phyloP scores from a whole-genome alignment of 2,797 vertebrate genomes.

The Tauraco hartlaubi region DNA sequence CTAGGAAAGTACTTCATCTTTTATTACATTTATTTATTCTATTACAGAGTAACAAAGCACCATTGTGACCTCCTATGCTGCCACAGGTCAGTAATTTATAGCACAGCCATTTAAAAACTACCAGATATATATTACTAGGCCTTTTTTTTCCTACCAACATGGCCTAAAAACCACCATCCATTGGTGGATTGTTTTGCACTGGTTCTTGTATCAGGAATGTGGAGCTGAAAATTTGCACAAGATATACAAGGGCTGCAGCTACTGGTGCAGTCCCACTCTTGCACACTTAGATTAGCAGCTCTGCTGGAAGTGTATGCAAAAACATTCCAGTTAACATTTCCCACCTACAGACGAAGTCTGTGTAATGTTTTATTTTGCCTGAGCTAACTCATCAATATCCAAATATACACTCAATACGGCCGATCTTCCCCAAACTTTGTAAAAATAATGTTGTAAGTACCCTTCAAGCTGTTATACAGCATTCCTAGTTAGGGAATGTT shows the following conservation, averaged over 20 bases:
- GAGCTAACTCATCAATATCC: background rate
- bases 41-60: background rate
- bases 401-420: background rate
- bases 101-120: background rate
- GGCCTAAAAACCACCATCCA: background rate
- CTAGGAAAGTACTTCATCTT: background rate
- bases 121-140: background rate
- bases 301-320: background rate
- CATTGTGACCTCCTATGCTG: background rate
- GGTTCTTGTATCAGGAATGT: background rate
- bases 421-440: background rate
- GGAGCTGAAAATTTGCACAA: background rate
- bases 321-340: background rate
- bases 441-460: background rate
- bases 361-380: background rate
- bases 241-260: background rate
- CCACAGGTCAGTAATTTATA: background rate
- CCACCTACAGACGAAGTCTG: background rate
- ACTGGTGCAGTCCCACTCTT: background rate
- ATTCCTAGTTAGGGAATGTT: background rate
- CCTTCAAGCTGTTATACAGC: background rate
- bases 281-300: background rate
- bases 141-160: background rate
- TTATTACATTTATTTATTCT: background rate
- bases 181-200: background rate